Evolutionary conservation across 2,888 invertebrate species (phyloP).

Genomic region (Helobdella robusta): DNA sequence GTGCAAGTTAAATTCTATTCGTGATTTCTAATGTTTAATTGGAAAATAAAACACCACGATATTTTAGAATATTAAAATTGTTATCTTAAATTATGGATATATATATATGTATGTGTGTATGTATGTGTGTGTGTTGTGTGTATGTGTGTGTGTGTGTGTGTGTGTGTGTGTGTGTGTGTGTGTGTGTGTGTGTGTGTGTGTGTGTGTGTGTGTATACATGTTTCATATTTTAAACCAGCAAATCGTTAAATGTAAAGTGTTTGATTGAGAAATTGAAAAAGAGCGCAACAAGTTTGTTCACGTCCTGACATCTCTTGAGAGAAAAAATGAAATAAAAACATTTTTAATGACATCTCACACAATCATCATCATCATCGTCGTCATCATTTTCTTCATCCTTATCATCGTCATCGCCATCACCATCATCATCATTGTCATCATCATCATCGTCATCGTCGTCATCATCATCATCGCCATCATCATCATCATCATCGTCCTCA

Average conservation of each 20-base stretch:
- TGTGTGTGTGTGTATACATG: constrained; percentile 1
- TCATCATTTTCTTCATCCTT: background rate
- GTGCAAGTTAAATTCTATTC: no score
- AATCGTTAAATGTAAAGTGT: no score
- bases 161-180: constrained; percentile 1
- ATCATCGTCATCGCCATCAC: background rate
- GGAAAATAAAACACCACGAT: no score
- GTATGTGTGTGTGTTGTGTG: background rate
- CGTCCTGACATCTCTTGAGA: background rate
- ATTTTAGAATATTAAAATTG: no score
- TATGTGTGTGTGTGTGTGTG: constrained; percentile 1
- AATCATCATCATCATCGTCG: background rate
- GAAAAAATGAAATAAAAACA: background rate
- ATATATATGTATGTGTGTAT: constrained; percentile 2
- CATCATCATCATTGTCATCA: constrained; percentile 10
- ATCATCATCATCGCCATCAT: constrained; percentile 15
- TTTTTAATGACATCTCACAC: background rate
- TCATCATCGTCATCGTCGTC: background rate
- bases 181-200: constrained; percentile 1
- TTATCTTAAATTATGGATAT: no score
- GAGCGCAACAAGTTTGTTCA: no score
- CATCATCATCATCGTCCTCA: background rate
- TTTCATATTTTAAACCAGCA: no score
- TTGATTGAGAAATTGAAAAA: no score
- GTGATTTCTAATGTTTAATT: no score